Conservation (phyloP, 2,888 invertebrate species). For the Drosophila sordidapex region DNA sequence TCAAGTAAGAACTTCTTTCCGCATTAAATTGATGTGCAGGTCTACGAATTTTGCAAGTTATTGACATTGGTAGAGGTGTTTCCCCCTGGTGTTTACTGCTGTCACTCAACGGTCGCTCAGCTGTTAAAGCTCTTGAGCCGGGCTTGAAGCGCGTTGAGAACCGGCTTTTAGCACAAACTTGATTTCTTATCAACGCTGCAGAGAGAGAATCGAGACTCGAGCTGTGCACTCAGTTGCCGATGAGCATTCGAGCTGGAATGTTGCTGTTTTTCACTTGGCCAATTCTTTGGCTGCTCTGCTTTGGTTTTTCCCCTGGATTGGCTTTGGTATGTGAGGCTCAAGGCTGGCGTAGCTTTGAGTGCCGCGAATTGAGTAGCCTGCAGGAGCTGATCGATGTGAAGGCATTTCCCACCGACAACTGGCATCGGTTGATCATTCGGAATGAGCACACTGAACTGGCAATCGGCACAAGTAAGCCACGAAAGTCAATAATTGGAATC, state of each 20-base stretch:
- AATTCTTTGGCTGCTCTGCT: slow-evolving; percentile 39
- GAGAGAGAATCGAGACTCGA: not conserved
- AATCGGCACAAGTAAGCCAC: slow-evolving; percentile 41
- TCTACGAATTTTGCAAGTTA: not conserved
- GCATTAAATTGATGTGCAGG: not conserved
- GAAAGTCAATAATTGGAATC: not conserved
- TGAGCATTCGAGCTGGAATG: slow-evolving; percentile 53
- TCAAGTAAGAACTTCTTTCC: not conserved
- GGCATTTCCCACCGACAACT: slow-evolving; percentile 27
- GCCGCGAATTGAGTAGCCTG: slow-evolving; percentile 59
- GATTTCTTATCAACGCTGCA: slow-evolving; percentile 49
- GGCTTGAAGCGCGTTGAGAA: slow-evolving; percentile 25
- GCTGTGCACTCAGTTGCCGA: slow-evolving; percentile 40
- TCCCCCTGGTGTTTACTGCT: slow-evolving; percentile 2
- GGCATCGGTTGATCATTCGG: slow-evolving; percentile 56
- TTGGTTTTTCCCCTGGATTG: slow-evolving; percentile 1
- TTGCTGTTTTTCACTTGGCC: slow-evolving; percentile 29
- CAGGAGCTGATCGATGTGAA: slow-evolving; percentile 43
- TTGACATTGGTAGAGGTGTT: not conserved
- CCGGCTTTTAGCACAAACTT: slow-evolving; percentile 54
- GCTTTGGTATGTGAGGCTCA: slow-evolving; percentile 44
- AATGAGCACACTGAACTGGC: slow-evolving; percentile 52
- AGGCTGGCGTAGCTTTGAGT: slow-evolving; percentile 45
- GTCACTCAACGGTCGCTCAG: slow-evolving; percentile 31
- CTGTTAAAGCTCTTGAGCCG: slow-evolving; percentile 36